phyloP scores from a whole-genome alignment of 2,797 vertebrate genomes.

The Cuniculus paca region DNA sequence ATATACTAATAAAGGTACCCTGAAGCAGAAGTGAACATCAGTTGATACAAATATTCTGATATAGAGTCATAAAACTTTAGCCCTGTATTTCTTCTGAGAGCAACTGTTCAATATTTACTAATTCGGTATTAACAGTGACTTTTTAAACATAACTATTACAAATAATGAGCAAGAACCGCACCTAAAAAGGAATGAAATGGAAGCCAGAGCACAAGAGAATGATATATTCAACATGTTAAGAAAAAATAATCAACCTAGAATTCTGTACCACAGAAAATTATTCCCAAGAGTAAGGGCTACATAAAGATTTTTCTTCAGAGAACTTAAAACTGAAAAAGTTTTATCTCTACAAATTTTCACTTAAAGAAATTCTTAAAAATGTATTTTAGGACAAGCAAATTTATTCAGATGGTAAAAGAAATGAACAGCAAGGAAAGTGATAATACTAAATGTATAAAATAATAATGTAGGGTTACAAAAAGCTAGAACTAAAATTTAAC shows the following conservation, averaged over 20 bases:
- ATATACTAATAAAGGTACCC: neutral
- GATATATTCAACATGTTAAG: neutral
- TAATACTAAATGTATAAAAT: neutral
- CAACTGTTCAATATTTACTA: neutral
- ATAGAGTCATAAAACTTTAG: neutral
- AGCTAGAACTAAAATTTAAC: neutral
- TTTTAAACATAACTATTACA: neutral
- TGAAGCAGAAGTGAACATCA: neutral
- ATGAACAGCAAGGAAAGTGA: neutral
- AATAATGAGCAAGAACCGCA: neutral
- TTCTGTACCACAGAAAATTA: neutral
- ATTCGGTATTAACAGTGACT: neutral
- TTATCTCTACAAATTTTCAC: neutral
- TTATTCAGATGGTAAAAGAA: neutral
- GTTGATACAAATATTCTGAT: neutral
- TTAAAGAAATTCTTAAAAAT: constrained; percentile 20
- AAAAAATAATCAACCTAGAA: neutral
- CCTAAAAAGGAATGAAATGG: neutral
- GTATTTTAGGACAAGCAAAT: neutral
- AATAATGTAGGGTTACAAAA: neutral
- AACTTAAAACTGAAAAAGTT: neutral
- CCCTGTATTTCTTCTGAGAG: neutral
- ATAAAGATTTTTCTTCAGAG: constrained; percentile 6
- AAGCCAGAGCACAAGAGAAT: neutral
- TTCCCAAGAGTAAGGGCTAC: neutral